Conservation (phyloP, 2,888 invertebrate genomes). For the Pristionchus exspectatus region DNA sequence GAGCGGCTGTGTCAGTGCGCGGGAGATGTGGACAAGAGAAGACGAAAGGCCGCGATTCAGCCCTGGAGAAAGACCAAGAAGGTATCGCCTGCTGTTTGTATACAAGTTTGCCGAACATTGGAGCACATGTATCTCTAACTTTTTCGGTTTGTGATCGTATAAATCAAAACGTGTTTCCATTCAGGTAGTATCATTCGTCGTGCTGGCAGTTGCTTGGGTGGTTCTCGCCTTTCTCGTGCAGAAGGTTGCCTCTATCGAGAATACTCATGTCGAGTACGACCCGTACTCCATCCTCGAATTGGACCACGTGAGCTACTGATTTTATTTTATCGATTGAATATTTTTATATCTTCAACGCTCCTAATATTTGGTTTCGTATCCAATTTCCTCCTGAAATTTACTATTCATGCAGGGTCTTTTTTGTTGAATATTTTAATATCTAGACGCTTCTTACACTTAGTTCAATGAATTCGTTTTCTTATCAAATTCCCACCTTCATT, state of each 20-base stretch:
- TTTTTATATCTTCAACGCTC: too few relatives aligned
- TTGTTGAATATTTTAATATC: too few relatives aligned
- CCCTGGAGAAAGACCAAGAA: constrained; percentile 86
- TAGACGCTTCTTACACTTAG: too few relatives aligned
- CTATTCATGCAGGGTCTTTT: too few relatives aligned
- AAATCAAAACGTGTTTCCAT: neutral
- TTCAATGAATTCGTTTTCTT: neutral
- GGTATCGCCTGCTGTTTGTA: neutral
- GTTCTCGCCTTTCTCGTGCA: constrained; percentile 81
- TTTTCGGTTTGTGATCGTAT: neutral
- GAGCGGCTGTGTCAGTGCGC: constrained; percentile 87
- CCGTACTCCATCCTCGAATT: constrained; percentile 96
- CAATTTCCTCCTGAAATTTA: too few relatives aligned
- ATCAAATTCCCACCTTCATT: neutral
- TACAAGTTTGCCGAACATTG: neutral
- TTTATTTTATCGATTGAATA: too few relatives aligned
- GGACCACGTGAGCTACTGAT: constrained; percentile 83
- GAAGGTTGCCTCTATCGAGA: constrained; percentile 91
- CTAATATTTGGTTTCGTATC: neutral
- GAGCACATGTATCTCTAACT: neutral
- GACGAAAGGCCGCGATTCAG: constrained; percentile 88
- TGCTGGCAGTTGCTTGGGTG: constrained; percentile 80
- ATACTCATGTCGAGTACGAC: constrained; percentile 89
- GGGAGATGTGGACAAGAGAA: constrained; percentile 89
- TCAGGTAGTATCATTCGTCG: constrained; percentile 58